These are phyloP conservation scores for Liposcelis brunnea DNA, from an alignment of 2,888 invertebrate genomes.

Conservation along the genomic window DNA sequence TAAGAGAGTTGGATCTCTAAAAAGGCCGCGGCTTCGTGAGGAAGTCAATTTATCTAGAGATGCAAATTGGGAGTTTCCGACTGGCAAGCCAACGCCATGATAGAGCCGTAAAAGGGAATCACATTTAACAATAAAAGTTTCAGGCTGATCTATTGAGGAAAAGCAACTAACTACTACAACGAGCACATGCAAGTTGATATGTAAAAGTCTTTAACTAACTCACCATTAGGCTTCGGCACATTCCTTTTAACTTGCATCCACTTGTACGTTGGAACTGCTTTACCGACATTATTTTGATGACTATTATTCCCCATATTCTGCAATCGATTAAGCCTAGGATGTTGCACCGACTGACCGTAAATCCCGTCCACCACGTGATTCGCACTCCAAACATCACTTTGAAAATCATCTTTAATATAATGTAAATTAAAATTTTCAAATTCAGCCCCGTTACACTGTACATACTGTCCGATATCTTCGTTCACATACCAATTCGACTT, in stretches of 20 bases:
- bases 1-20: no score
- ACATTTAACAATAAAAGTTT: no score
- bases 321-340: slow-evolving; percentile 18
- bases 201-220: no score
- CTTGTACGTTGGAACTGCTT: slow-evolving; percentile 75
- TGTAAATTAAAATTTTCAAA: not conserved
- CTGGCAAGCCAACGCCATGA: no score
- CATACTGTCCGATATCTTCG: slow-evolving; percentile 3
- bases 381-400: not conserved
- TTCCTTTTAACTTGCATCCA: slow-evolving; percentile 99
- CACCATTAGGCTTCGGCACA: slow-evolving; percentile 60
- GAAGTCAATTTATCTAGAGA: no score
- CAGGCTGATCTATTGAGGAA: no score
- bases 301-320: slow-evolving; percentile 2
- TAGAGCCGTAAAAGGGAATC: no score
- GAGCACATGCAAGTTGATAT: no score
- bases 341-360: slow-evolving; percentile 29
- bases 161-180: no score
- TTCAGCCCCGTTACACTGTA: not conserved
- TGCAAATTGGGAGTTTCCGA: no score
- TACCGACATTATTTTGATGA: not conserved
- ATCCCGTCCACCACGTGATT: not conserved
- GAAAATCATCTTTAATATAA: not conserved
- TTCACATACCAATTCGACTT: not conserved
- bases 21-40: no score